Evolutionary conservation across 92 coral and sea anemone genomes (phyloP), one percentile per base, ranked within the genome.

Genomic region (Phenganax marumi): DNA sequence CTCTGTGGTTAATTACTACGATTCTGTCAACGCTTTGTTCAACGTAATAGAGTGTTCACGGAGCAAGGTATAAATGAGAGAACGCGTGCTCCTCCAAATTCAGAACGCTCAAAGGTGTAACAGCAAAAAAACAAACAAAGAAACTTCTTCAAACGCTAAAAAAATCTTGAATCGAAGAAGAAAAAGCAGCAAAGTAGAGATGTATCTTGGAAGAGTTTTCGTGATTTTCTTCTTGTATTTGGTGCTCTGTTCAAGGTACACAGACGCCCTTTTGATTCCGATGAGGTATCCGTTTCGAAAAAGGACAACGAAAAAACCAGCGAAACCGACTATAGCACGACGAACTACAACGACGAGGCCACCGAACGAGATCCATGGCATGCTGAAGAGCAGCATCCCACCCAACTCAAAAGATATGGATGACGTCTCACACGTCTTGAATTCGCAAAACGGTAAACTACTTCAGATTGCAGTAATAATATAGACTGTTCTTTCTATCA

Each of bases 1-100:
- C 13, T 48, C 72, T 66, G 72, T 66, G 72, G 72, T 33, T 12
- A 66, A 66, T 66, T 25, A 66, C 72, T 25, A 14, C 50, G 7
- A 23, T 25, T 25, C 72, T 66, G 72, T 66, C 72, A 33, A 10
- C 72, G 43, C 72, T 49, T 3, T 7, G 11, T 66, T 21, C 0
- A 11, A 25, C 2, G 48, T 23, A 66, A 66, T 11, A 0, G 13
- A 24, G 5, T 25, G 48, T 12, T 66, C 72, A 66, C 49, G 2
- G 43, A 33, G 72, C 49, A 23, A 11, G 1, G 70, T 66, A 66
- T 66, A 66, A 66, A 66, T 23, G 33, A n/a, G n/a, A 18, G n/a
- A 19, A 7, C 10, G 21, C 0, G n/a, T 58, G 6, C 19, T 52
- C 7, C 57, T 52, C 13, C 17, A 52, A 52, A 2, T 33, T 33